These are phyloP conservation scores for Colossoma macropomum DNA, from an alignment of 2,113 vertebrate genomes.

Conservation along the genomic window DNA sequence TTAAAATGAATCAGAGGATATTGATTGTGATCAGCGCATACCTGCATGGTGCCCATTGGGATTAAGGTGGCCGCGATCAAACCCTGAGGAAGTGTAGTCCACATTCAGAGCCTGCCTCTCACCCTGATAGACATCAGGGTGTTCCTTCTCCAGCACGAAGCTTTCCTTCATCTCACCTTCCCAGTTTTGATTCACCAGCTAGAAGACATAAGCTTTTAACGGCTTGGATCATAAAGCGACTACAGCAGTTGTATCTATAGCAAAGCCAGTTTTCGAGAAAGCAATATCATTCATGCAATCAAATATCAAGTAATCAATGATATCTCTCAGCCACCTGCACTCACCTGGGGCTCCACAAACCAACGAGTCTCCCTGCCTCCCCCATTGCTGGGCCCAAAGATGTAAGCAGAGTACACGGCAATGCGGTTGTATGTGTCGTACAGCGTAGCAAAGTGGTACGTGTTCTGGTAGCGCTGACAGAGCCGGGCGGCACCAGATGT, in stretches of 20 bases:
- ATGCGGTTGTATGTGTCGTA: constrained; percentile 74
- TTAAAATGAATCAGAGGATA: no score
- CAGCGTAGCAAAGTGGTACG: constrained; percentile 76
- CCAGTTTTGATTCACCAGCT: constrained; percentile 74
- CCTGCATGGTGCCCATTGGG: constrained; percentile 78
- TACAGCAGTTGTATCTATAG: no score
- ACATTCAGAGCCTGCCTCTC: constrained; percentile 76
- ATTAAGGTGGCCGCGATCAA: constrained; percentile 78
- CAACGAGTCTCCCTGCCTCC: constrained; percentile 74
- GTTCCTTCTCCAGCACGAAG: constrained; percentile 68
- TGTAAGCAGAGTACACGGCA: constrained; percentile 75
- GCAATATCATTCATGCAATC: no score
- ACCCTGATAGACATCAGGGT: constrained; percentile 71
- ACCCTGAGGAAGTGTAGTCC: constrained; percentile 75
- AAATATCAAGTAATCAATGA: not conserved
- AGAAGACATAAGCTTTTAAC: not conserved
- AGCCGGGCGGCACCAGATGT: constrained; percentile 55
- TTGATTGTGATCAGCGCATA: not conserved
- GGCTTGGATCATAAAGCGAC: not conserved
- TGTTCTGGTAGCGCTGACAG: constrained; percentile 69
- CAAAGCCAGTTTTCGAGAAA: no score
- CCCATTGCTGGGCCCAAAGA: constrained; percentile 72
- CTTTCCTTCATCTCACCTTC: constrained; percentile 72
- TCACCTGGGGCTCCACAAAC: constrained; percentile 80
- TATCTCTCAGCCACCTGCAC: not conserved